Evolutionary conservation across 2,113 vertebrate species (phyloP).

Genomic region (Nothoprocta perdicaria): DNA sequence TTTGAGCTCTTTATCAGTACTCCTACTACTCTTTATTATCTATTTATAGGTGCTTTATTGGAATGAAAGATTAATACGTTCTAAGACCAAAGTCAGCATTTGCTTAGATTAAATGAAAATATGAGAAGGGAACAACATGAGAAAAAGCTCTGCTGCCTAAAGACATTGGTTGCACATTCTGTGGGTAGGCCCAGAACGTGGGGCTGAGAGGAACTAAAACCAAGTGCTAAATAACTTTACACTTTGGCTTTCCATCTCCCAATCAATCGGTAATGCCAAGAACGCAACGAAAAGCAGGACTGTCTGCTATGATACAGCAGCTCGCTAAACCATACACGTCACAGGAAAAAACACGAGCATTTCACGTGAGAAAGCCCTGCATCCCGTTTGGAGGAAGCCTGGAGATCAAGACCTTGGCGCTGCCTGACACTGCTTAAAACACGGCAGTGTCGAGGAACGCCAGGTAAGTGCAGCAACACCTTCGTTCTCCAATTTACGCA

Average conservation of each 20-base stretch:
- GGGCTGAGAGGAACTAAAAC: neutral
- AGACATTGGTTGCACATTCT: neutral
- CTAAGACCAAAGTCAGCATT: neutral
- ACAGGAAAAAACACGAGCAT: neutral
- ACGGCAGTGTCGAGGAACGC: neutral
- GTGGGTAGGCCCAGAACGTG: neutral
- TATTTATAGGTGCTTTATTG: neutral
- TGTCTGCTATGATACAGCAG: neutral
- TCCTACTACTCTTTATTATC: too few species aligned
- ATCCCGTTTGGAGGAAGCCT: neutral
- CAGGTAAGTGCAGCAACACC: neutral
- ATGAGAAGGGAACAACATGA: neutral
- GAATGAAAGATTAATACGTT: neutral
- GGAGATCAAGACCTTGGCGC: neutral
- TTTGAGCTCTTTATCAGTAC: conserved; percentile 10
- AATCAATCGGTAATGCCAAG: neutral
- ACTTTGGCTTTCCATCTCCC: neutral
- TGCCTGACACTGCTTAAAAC: neutral
- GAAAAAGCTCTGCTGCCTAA: neutral
- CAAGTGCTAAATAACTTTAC: neutral
- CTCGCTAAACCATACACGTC: neutral
- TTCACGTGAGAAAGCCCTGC: neutral
- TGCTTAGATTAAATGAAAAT: neutral
- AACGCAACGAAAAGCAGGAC: neutral
- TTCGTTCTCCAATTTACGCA: neutral